A percentile compares a stretch with the other conserved stretches of the same genome.
These are phyloP conservation scores for Ophion ellenae DNA, from an alignment of 2,888 invertebrate species.

Conservation along the genomic window DNA sequence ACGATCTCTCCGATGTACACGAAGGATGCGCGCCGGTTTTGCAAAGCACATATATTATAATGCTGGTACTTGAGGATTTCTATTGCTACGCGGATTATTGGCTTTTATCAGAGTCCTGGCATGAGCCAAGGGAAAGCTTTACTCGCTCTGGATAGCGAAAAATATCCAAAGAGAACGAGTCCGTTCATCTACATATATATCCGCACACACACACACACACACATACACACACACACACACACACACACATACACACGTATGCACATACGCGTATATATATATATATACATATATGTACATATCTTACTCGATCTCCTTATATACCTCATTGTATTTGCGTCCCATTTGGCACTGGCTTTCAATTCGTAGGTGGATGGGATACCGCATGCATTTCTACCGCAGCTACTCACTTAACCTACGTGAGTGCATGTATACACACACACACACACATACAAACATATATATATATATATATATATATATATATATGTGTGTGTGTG, in stretches of 20 bases:
- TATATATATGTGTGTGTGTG: too few relatives aligned
- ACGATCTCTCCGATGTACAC: not conserved
- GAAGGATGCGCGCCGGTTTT: constrained; percentile 34
- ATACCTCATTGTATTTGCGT: constrained; percentile 77
- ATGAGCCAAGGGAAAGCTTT: constrained; percentile 75
- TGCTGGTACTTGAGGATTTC: constrained; percentile 69
- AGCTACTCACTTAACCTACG: constrained; percentile 69
- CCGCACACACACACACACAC: too few relatives aligned
- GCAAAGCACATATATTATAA: constrained; percentile 54
- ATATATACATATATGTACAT: too few relatives aligned
- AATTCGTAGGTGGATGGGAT: constrained; percentile 71
- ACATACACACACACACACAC: too few relatives aligned
- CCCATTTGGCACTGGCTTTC: constrained; percentile 79
- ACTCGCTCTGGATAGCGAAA: constrained; percentile 27
- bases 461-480: not conserved
- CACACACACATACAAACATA: not conserved
- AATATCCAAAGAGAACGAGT: constrained; percentile 13
- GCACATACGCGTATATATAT: too few relatives aligned
- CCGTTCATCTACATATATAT: constrained; percentile 27
- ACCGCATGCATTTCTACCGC: constrained; percentile 71
- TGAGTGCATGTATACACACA: not conserved
- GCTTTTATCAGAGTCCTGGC: constrained; percentile 77
- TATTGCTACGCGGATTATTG: constrained; percentile 78
- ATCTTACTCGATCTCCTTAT: constrained; percentile 69
- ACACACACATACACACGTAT: too few relatives aligned